Conservation (phyloP, 2,797 vertebrate species). For the Poeciliopsis paucimaculata region DNA sequence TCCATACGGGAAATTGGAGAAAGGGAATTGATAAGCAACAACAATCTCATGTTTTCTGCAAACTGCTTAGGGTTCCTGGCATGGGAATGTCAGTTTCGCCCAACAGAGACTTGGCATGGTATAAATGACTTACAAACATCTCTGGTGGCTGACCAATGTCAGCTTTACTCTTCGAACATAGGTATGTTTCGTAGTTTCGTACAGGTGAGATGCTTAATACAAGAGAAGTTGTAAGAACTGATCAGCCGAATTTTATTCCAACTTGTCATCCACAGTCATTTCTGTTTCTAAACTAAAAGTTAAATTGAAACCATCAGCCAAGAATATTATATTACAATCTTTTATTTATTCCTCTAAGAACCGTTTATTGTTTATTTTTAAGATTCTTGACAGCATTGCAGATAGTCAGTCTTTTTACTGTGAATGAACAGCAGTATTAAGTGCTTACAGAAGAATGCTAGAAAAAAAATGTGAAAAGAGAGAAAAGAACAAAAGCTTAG, state of each 20-base stretch:
- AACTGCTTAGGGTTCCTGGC: too few species aligned
- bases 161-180: background rate
- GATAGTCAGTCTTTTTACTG: slow-evolving; percentile 27
- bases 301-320: slow-evolving; percentile 5
- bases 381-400: slow-evolving; percentile 24
- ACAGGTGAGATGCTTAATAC: background rate
- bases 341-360: slow-evolving; percentile 4
- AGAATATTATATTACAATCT: slow-evolving; percentile 11
- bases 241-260: background rate
- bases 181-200: background rate
- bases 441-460: slow-evolving; percentile 7
- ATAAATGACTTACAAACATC: too few species aligned
- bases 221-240: background rate
- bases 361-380: slow-evolving; percentile 3
- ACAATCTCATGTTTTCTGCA: too few species aligned
- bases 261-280: background rate
- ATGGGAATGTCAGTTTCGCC: too few species aligned
- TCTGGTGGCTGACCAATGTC: background rate
- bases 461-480: background rate
- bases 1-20: too few species aligned
- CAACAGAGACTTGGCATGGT: too few species aligned
- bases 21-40: too few species aligned
- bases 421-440: slow-evolving; percentile 10
- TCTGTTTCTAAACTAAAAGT: background rate
- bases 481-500: slow-evolving; percentile 20